Conservation (phyloP, 2,888 invertebrate species). For the Thalpophila matura region DNA sequence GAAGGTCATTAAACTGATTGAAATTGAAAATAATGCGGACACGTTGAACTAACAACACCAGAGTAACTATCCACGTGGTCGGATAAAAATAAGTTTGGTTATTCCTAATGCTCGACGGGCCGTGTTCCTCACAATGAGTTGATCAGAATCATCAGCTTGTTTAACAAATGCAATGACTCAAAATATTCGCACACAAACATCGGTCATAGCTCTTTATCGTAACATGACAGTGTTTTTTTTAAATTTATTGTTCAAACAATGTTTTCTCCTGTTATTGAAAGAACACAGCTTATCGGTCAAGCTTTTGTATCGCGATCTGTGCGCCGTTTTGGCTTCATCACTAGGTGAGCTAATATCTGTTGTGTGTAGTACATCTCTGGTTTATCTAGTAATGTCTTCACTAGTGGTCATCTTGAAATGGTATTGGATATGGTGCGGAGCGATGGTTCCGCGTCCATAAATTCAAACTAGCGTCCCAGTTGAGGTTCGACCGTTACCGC, state of each 20-base stretch:
- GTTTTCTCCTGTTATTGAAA: constrained; percentile 87
- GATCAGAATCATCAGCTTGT: constrained; percentile 51
- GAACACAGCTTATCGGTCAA: constrained; percentile 87
- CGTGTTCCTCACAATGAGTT: constrained; percentile 63
- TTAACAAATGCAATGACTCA: constrained; percentile 62
- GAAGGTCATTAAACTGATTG: constrained; percentile 50
- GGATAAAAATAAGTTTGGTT: constrained; percentile 67
- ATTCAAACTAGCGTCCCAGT: constrained; percentile 85
- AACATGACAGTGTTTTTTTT: constrained; percentile 81
- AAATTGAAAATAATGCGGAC: constrained; percentile 34
- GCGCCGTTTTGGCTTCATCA: constrained; percentile 76
- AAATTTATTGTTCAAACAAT: constrained; percentile 84
- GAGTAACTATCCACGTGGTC: constrained; percentile 52
- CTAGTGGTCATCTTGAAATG: constrained; percentile 69
- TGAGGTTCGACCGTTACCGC: constrained; percentile 88
- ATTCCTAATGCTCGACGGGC: constrained; percentile 63
- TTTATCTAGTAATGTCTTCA: constrained; percentile 70
- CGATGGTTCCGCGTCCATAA: constrained; percentile 83
- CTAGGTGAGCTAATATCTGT: constrained; percentile 67
- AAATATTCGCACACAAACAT: constrained; percentile 66
- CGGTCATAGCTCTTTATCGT: constrained; percentile 71
- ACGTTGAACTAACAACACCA: constrained; percentile 18
- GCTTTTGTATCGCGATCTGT: constrained; percentile 88
- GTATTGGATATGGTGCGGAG: constrained; percentile 78
- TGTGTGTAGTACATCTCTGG: constrained; percentile 79